These are phyloP conservation scores for Maconellicoccus hirsutus DNA, from an alignment of 1,140 invertebrate genomes.

Conservation along the genomic window DNA sequence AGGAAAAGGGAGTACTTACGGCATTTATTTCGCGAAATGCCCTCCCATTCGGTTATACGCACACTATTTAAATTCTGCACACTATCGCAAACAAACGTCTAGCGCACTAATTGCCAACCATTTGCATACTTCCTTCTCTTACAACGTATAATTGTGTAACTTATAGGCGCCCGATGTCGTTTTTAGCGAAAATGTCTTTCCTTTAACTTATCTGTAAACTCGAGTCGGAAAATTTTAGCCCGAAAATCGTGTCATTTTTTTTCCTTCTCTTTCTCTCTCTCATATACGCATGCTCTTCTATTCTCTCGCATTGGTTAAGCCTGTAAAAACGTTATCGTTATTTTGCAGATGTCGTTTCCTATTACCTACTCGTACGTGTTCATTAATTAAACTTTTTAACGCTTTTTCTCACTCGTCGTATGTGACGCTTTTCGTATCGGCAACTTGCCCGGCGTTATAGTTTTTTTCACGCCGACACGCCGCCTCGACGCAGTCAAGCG, in stretches of 20 bases:
- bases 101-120: slow-evolving; percentile 2
- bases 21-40: neutral
- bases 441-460: neutral
- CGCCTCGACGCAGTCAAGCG: neutral
- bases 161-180: slow-evolving; percentile 6
- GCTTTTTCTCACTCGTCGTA: neutral
- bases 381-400: slow-evolving; percentile 5
- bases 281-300: too few species aligned
- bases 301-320: neutral
- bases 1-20: neutral
- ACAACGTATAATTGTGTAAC: slow-evolving; percentile 9
- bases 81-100: slow-evolving; percentile 7
- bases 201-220: slow-evolving; percentile 9
- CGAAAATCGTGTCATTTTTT: neutral
- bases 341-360: slow-evolving; percentile 1
- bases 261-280: too few species aligned
- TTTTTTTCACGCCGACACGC: neutral
- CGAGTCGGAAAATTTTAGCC: neutral
- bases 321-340: neutral
- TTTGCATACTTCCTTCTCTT: slow-evolving; percentile 4
- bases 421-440: neutral
- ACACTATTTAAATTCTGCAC: slow-evolving; percentile 2
- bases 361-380: neutral
- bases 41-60: neutral
- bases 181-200: neutral